phyloP scores from a whole-genome alignment of 2,113 vertebrate genomes.

The Nothoprocta pentlandii region DNA sequence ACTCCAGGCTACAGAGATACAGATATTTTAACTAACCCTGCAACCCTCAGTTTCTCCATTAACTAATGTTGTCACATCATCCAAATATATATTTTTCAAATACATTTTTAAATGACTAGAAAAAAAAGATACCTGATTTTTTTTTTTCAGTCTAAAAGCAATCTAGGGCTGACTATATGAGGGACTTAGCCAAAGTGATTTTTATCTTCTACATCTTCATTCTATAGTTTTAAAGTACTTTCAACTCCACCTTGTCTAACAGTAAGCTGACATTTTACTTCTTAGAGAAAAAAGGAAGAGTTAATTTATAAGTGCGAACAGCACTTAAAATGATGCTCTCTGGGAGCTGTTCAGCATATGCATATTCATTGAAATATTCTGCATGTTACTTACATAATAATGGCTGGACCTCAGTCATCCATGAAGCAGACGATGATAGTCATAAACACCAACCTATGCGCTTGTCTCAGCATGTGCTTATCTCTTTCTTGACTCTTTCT shows the following conservation, averaged over 20 bases:
- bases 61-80: not conserved
- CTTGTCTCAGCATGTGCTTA: not conserved
- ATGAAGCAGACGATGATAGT: not conserved
- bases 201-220: not conserved
- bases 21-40: not conserved
- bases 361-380: not conserved
- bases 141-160: not conserved
- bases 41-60: not conserved
- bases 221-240: not conserved
- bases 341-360: constrained; percentile 17
- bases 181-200: not conserved
- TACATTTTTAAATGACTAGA: not conserved
- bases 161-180: not conserved
- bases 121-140: not conserved
- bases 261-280: not conserved
- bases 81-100: not conserved
- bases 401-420: not conserved
- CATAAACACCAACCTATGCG: not conserved
- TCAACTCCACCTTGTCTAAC: not conserved
- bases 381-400: not conserved
- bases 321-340: not conserved
- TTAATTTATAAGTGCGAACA: not conserved
- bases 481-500: not conserved
- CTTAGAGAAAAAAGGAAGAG: not conserved
- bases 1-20: not conserved